These are phyloP conservation scores for Vanessa tameamea DNA, from an alignment of 1,140 invertebrate species.

Conservation along the genomic window DNA sequence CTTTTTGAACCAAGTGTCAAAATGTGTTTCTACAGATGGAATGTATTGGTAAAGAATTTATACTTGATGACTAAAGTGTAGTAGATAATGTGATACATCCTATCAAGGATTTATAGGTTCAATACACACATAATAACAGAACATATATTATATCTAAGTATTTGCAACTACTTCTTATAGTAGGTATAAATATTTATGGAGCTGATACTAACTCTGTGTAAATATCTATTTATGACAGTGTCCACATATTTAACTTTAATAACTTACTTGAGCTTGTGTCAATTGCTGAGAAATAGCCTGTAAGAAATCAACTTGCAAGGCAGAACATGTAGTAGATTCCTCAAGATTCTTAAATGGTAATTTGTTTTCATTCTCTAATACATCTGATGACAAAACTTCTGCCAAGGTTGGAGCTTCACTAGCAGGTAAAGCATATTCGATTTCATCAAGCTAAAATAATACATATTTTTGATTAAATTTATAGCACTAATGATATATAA, in stretches of 20 bases:
- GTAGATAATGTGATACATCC: too few species aligned
- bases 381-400: constrained; percentile 62
- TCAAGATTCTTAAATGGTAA: constrained; percentile 42
- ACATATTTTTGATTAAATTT: background rate
- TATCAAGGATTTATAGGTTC: too few species aligned
- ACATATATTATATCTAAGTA: too few species aligned
- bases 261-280: constrained; percentile 64
- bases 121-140: too few species aligned
- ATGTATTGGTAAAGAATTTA: too few species aligned
- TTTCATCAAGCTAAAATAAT: constrained; percentile 70
- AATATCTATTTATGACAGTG: too few species aligned
- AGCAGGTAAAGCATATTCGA: constrained; percentile 72
- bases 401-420: constrained; percentile 72
- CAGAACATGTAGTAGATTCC: constrained; percentile 65
- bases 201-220: too few species aligned
- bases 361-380: constrained; percentile 43
- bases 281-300: constrained; percentile 74
- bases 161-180: too few species aligned
- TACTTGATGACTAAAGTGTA: too few species aligned
- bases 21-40: too few species aligned
- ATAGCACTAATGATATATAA: background rate
- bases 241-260: background rate
- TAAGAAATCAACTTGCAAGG: constrained; percentile 71
- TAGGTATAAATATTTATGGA: too few species aligned
- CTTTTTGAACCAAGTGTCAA: too few species aligned